phyloP scores from a whole-genome alignment of 1,140 invertebrate genomes.

The Anagrus nilaparvatae region DNA sequence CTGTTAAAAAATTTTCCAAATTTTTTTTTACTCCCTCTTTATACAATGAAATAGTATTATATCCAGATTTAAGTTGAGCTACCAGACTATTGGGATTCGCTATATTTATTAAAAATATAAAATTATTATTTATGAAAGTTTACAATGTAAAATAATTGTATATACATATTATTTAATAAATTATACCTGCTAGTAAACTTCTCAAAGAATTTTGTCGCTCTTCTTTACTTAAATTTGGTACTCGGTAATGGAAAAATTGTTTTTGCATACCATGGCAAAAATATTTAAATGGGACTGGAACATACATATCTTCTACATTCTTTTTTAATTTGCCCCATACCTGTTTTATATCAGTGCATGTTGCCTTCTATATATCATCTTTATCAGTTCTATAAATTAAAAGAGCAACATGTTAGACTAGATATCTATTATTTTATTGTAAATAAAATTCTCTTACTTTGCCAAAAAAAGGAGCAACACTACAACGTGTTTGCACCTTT shows the following conservation, averaged over 20 bases:
- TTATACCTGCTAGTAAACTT: not conserved
- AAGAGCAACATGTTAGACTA: not conserved
- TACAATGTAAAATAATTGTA: not conserved
- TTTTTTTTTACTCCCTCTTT: not conserved
- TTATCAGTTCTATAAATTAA: not conserved
- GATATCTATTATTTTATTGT: not conserved
- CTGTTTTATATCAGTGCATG: constrained; percentile 12
- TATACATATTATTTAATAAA: no score
- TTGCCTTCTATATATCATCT: constrained; percentile 1
- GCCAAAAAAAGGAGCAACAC: constrained; percentile 1
- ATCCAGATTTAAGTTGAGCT: not conserved
- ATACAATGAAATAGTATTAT: not conserved
- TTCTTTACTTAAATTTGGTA: not conserved
- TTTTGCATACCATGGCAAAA: constrained; percentile 8
- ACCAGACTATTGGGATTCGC: not conserved
- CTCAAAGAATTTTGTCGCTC: not conserved
- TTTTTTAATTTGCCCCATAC: constrained; percentile 10
- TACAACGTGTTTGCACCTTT: constrained; percentile 12
- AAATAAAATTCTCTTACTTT: constrained; percentile 1
- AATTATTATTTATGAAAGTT: not conserved
- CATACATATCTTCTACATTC: constrained; percentile 6
- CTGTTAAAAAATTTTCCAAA: not conserved
- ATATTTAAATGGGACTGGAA: not conserved
- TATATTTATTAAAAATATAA: no score
- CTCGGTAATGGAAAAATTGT: not conserved